Evolutionary conservation across 2,113 vertebrate genomes (phyloP).

Genomic region (Columba livia): DNA sequence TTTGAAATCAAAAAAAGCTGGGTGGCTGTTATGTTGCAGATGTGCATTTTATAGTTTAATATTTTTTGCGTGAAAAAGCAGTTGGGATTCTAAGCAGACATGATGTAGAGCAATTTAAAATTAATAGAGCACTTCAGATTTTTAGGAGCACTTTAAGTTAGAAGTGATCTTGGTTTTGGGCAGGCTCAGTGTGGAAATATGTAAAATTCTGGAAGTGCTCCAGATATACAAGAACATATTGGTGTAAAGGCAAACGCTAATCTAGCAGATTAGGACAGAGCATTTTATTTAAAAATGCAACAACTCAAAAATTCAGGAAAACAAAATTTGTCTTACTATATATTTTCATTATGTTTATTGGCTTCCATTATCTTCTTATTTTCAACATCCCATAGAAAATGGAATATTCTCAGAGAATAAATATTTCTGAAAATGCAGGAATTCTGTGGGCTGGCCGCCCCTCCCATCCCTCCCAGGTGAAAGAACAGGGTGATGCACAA

Average conservation of each 20-base stretch:
- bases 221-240: background rate
- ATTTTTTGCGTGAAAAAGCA: background rate
- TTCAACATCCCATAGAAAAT: rapidly evolving
- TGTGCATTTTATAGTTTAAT: slow-evolving; percentile 49
- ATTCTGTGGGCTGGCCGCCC: background rate
- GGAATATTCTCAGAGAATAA: background rate
- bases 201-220: slow-evolving; percentile 13
- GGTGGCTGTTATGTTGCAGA: slow-evolving; percentile 19
- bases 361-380: background rate
- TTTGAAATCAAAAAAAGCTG: background rate
- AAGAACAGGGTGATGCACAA: background rate
- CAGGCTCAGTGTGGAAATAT: background rate
- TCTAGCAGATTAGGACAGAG: background rate
- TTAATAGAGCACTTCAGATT: slow-evolving; percentile 54
- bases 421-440: background rate
- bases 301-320: background rate
- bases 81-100: slow-evolving; percentile 45
- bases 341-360: background rate
- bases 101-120: slow-evolving; percentile 65
- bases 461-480: background rate
- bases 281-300: background rate
- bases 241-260: background rate
- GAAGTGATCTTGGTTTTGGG: slow-evolving; percentile 43
- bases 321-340: background rate
- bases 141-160: slow-evolving; percentile 58